These are phyloP conservation scores for Euwallacea similis DNA, from an alignment of 1,140 invertebrate genomes.

Conservation along the genomic window DNA sequence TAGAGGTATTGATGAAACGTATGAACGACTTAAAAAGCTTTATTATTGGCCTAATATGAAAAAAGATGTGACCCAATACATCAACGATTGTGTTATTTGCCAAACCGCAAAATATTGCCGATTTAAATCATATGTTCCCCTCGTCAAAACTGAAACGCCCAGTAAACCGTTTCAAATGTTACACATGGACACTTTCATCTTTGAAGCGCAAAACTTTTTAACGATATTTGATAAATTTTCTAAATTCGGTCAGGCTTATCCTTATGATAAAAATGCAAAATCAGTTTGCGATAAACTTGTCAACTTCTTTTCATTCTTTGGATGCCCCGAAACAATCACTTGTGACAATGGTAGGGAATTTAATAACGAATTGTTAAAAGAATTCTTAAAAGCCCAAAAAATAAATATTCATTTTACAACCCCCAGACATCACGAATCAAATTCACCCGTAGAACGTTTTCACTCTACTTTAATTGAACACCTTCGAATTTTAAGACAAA, in stretches of 20 bases:
- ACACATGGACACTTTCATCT: slow-evolving; percentile 26
- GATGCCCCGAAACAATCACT: slow-evolving; percentile 36
- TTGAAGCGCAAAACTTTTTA: slow-evolving; percentile 32
- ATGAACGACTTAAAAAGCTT: too few relatives aligned
- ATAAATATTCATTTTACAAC: slow-evolving; percentile 39
- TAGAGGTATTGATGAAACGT: too few relatives aligned
- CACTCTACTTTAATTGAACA: slow-evolving; percentile 17
- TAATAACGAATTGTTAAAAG: slow-evolving; percentile 33
- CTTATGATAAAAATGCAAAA: slow-evolving; percentile 17
- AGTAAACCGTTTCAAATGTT: slow-evolving; percentile 38
- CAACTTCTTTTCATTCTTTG: slow-evolving; percentile 36
- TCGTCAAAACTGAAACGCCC: slow-evolving; percentile 18
- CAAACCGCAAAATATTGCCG: slow-evolving; percentile 12
- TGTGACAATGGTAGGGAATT: slow-evolving; percentile 42
- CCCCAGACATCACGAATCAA: slow-evolving; percentile 41
- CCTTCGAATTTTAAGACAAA: background rate
- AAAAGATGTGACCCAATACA: slow-evolving; percentile 15
- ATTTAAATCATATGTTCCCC: slow-evolving; percentile 22
- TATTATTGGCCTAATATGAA: slow-evolving; percentile 20
- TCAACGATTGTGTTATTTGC: slow-evolving; percentile 15
- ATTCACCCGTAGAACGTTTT: slow-evolving; percentile 14
- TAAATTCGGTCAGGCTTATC: slow-evolving; percentile 37
- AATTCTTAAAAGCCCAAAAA: slow-evolving; percentile 8
- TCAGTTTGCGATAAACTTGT: slow-evolving; percentile 29
- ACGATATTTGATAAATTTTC: slow-evolving; percentile 35